phyloP scores from a whole-genome alignment of 2,113 vertebrate genomes.

The Gorilla gorilla region DNA sequence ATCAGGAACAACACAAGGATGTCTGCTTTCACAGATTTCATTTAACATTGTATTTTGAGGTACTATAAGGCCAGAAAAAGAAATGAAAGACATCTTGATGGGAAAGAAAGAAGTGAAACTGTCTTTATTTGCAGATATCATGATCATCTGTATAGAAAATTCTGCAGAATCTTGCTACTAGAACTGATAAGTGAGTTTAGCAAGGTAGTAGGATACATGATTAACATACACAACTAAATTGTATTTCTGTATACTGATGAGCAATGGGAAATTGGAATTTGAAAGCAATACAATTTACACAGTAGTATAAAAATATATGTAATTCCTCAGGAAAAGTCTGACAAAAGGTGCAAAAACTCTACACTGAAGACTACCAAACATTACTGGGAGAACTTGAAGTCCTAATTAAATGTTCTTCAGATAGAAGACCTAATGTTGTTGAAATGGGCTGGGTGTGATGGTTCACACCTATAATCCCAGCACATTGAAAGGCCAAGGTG shows the following conservation, averaged over 20 bases:
- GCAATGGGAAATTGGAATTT: neutral
- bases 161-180: neutral
- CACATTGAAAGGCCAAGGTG: too few species aligned
- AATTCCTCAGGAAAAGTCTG: neutral
- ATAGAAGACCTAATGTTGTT: neutral
- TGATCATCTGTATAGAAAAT: neutral
- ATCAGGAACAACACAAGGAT: neutral
- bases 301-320: neutral
- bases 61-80: neutral
- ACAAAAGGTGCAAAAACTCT: neutral
- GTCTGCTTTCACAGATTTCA: neutral
- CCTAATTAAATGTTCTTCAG: neutral
- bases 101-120: slow-evolving; percentile 3
- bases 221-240: neutral
- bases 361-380: neutral
- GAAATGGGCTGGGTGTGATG: too few species aligned
- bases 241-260: neutral
- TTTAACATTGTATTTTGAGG: neutral
- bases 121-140: neutral
- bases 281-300: neutral
- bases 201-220: neutral
- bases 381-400: slow-evolving; percentile 6
- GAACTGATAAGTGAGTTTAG: neutral
- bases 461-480: too few species aligned
- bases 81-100: neutral